Conservation (phyloP, 37 sponge, comb jelly and placozoan genomes). For the Chondrosia reniformis region DNA sequence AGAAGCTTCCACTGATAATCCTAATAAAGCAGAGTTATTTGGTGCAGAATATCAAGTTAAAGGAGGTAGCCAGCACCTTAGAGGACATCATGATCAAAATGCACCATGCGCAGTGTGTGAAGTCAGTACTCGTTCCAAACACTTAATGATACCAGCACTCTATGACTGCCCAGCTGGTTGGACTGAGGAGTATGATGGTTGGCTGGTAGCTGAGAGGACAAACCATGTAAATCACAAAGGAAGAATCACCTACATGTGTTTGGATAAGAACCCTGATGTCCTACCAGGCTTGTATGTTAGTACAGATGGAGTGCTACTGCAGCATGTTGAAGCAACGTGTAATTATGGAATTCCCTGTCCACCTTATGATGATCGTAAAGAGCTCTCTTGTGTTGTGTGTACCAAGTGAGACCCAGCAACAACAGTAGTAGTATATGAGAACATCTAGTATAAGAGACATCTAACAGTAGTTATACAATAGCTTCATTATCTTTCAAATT, state of each 20-base stretch:
- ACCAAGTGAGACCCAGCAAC: background rate
- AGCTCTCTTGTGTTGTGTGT: constrained; percentile 19
- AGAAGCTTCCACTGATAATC: background rate
- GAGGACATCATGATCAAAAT: background rate
- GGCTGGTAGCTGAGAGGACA: background rate
- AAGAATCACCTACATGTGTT: background rate
- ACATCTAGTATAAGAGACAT: background rate
- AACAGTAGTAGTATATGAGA: background rate
- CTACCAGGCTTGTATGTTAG: background rate
- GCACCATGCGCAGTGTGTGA: constrained; percentile 19
- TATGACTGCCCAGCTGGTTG: constrained; percentile 12
- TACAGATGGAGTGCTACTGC: background rate
- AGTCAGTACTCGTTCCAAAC: background rate
- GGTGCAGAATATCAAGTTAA: background rate
- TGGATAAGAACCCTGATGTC: background rate
- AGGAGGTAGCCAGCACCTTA: background rate
- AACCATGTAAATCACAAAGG: background rate
- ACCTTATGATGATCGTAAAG: background rate
- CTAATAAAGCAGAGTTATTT: background rate
- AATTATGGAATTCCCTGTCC: constrained; percentile 3
- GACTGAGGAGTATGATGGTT: constrained; percentile 13
- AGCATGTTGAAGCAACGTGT: background rate
- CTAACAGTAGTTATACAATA: too few species aligned
- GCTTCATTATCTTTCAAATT: too few species aligned
- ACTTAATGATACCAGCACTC: constrained; percentile 13